A percentile compares a stretch with the other conserved stretches of the same genome.
phyloP scores from a whole-genome alignment of 1,140 invertebrate genomes.

The Hycleus cichorii region DNA sequence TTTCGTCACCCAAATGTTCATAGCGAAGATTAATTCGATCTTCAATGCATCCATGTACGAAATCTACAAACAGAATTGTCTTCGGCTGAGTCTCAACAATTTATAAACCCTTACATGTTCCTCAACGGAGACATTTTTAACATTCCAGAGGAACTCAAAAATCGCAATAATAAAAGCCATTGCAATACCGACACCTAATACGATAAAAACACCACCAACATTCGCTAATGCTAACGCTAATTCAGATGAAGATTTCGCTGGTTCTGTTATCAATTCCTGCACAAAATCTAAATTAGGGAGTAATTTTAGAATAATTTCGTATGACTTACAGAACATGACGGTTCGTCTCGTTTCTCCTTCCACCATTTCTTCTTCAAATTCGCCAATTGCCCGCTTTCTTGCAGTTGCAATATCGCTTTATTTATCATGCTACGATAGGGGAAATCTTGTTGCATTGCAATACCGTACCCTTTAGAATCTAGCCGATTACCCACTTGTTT shows the following conservation, averaged over 20 bases:
- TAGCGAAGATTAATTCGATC: slow-evolving; percentile 54
- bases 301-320: background rate
- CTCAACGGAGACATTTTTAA: slow-evolving; percentile 65
- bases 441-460: slow-evolving; percentile 62
- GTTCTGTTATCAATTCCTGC: background rate
- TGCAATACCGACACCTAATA: slow-evolving; percentile 63
- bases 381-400: slow-evolving; percentile 70
- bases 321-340: slow-evolving; percentile 15
- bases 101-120: slow-evolving; percentile 55
- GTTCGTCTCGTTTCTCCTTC: slow-evolving; percentile 51
- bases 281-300: background rate
- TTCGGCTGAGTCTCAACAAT: background rate
- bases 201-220: slow-evolving; percentile 86
- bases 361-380: slow-evolving; percentile 85
- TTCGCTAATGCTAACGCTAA: slow-evolving; percentile 74
- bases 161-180: slow-evolving; percentile 59
- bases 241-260: slow-evolving; percentile 42
- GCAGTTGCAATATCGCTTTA: slow-evolving; percentile 67
- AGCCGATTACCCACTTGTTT: slow-evolving; percentile 67
- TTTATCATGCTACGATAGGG: slow-evolving; percentile 65
- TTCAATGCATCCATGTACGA: slow-evolving; percentile 53
- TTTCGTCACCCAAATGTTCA: slow-evolving; percentile 55
- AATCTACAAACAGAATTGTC: slow-evolving; percentile 43
- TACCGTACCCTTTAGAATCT: slow-evolving; percentile 77
- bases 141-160: slow-evolving; percentile 76